These are phyloP conservation scores for Ernsta delagoae DNA, from an alignment of 2,888 invertebrate species.

Conservation along the genomic window DNA sequence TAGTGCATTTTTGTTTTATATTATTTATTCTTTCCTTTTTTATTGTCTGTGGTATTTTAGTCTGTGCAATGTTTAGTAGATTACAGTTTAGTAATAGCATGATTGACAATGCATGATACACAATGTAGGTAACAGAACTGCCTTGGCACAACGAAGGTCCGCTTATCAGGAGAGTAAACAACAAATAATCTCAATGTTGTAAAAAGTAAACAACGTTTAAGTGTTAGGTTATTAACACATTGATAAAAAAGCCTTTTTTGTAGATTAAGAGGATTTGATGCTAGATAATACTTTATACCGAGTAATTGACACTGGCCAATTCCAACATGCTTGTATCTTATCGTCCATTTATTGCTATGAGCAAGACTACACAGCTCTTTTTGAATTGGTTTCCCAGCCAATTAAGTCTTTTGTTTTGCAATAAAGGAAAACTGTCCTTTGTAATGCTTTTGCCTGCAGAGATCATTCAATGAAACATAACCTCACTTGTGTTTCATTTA, in stretches of 20 bases:
- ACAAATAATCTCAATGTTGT: constrained; percentile 46
- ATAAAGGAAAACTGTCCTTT: constrained; percentile 29
- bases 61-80: constrained; percentile 25
- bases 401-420: constrained; percentile 38
- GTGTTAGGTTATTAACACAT: constrained; percentile 57
- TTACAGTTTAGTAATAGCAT: constrained; percentile 25
- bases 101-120: constrained; percentile 1
- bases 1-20: constrained; percentile 11
- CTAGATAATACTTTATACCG: constrained; percentile 43
- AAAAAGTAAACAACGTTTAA: constrained; percentile 59
- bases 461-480: constrained; percentile 7
- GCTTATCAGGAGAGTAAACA: constrained; percentile 41
- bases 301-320: constrained; percentile 43
- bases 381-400: constrained; percentile 32
- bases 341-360: constrained; percentile 41
- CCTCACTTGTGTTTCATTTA: constrained; percentile 6
- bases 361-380: constrained; percentile 36
- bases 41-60: constrained; percentile 30
- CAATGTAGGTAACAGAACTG: constrained; percentile 12
- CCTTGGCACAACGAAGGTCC: neutral
- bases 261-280: constrained; percentile 67
- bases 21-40: neutral
- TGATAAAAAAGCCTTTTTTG: constrained; percentile 56
- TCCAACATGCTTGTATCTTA: constrained; percentile 45
- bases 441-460: constrained; percentile 28